A percentile compares a stretch with the other conserved stretches of the same genome.
These are phyloP conservation scores for Neocrepidodera transversa DNA, from an alignment of 2,888 invertebrate species.

Conservation along the genomic window DNA sequence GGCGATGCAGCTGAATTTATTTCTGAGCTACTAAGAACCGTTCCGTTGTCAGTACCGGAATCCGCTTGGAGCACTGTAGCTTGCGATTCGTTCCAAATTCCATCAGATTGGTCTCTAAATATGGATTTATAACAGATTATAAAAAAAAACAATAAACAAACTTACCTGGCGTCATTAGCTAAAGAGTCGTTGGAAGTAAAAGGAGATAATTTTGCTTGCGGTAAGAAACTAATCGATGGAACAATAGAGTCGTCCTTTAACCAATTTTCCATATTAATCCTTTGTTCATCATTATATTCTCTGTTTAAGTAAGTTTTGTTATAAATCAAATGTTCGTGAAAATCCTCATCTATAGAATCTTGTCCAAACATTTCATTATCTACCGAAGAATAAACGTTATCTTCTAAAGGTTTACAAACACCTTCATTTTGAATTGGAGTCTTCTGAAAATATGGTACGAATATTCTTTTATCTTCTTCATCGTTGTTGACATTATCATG, in stretches of 20 bases:
- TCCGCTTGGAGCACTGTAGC: slow-evolving; percentile 82
- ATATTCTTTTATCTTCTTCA: slow-evolving; percentile 49
- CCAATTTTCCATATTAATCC: slow-evolving; percentile 49
- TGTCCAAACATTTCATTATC: slow-evolving; percentile 54
- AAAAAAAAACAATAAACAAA: no score
- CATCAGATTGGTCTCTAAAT: slow-evolving; percentile 80
- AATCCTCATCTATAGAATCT: slow-evolving; percentile 72
- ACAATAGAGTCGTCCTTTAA: slow-evolving; percentile 63
- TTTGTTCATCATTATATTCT: slow-evolving; percentile 35
- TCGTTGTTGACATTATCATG: slow-evolving; percentile 65
- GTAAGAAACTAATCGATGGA: slow-evolving; percentile 56
- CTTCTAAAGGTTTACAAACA: slow-evolving; percentile 50
- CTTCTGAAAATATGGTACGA: slow-evolving; percentile 62
- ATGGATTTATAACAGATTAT: not conserved
- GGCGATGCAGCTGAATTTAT: slow-evolving; percentile 62
- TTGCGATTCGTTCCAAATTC: slow-evolving; percentile 90
- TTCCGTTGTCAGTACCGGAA: slow-evolving; percentile 71
- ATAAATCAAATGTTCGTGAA: slow-evolving; percentile 81
- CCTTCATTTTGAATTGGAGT: slow-evolving; percentile 56
- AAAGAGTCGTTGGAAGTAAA: slow-evolving; percentile 86
- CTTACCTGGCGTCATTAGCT: slow-evolving; percentile 72
- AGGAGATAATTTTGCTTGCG: slow-evolving; percentile 68
- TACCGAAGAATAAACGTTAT: slow-evolving; percentile 55
- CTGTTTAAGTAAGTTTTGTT: slow-evolving; percentile 72
- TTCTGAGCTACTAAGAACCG: slow-evolving; percentile 64